A percentile compares a stretch with the other conserved stretches of the same genome.
These are phyloP conservation scores for Fragum sueziense DNA, from an alignment of 2,888 invertebrate species.

Conservation along the genomic window DNA sequence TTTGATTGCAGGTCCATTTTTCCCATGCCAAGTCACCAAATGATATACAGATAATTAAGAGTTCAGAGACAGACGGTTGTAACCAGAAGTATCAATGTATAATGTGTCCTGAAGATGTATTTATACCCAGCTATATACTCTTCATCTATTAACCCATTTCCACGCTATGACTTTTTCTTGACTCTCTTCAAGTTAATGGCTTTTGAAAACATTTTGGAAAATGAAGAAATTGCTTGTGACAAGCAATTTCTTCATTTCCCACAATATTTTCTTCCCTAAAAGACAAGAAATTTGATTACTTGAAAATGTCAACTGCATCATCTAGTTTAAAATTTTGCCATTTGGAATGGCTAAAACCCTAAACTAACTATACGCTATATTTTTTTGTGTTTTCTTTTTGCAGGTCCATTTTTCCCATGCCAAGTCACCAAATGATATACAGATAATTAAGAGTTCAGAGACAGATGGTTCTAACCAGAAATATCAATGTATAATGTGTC, in stretches of 20 bases:
- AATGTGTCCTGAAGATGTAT: constrained; percentile 59
- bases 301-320: too few species aligned
- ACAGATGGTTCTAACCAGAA: constrained; percentile 61
- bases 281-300: too few species aligned
- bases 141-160: too few species aligned
- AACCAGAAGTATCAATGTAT: constrained; percentile 64
- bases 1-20: constrained; percentile 64
- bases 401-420: constrained; percentile 66
- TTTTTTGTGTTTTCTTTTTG: constrained; percentile 9
- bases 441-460: constrained; percentile 50
- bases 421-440: constrained; percentile 62
- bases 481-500: constrained; percentile 66
- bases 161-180: too few species aligned
- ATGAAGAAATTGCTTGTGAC: background rate
- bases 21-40: constrained; percentile 62
- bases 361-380: background rate
- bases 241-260: background rate
- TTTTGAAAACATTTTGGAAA: too few species aligned
- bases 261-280: constrained; percentile 1
- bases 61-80: constrained; percentile 58
- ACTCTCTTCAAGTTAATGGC: too few species aligned
- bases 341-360: too few species aligned
- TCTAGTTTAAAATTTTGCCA: too few species aligned
- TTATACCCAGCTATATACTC: constrained; percentile 58
- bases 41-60: constrained; percentile 62